phyloP scores from a whole-genome alignment of 2,113 vertebrate species.

The Centropristis striata region DNA sequence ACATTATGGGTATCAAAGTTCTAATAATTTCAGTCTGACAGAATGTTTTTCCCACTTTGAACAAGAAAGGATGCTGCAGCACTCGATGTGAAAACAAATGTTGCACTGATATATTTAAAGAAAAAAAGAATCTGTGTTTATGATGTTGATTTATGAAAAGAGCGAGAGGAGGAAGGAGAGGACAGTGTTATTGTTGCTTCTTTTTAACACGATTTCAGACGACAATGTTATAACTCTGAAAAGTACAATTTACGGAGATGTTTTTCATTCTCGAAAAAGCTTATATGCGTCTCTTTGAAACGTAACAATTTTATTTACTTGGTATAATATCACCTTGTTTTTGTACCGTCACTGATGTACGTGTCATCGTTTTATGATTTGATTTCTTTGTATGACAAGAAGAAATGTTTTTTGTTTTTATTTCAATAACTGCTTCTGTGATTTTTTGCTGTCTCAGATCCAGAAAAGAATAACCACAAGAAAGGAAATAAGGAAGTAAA shows the following conservation, averaged over 20 bases:
- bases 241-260: constrained; percentile 77
- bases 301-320: constrained; percentile 75
- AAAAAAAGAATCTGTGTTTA: constrained; percentile 74
- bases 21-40: neutral
- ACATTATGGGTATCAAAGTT: neutral
- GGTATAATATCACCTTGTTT: constrained; percentile 78
- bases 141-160: constrained; percentile 77
- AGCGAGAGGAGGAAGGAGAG: constrained; percentile 33
- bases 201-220: constrained; percentile 73
- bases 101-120: constrained; percentile 86
- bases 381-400: constrained; percentile 66
- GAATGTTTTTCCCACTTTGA: constrained; percentile 52
- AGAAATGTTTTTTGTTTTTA: constrained; percentile 72
- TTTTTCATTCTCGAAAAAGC: constrained; percentile 78
- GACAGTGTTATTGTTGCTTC: constrained; percentile 70
- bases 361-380: constrained; percentile 64
- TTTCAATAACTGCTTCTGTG: constrained; percentile 78
- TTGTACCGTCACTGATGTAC: constrained; percentile 78
- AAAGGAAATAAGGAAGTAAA: constrained; percentile 52
- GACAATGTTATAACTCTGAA: constrained; percentile 69
- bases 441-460: constrained; percentile 75
- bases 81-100: constrained; percentile 87
- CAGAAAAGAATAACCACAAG: constrained; percentile 33
- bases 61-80: constrained; percentile 92
- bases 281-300: constrained; percentile 70